Base-by-base conservation (phyloP, 2,888 invertebrate genomes). In the Brenthis ino region DNA sequence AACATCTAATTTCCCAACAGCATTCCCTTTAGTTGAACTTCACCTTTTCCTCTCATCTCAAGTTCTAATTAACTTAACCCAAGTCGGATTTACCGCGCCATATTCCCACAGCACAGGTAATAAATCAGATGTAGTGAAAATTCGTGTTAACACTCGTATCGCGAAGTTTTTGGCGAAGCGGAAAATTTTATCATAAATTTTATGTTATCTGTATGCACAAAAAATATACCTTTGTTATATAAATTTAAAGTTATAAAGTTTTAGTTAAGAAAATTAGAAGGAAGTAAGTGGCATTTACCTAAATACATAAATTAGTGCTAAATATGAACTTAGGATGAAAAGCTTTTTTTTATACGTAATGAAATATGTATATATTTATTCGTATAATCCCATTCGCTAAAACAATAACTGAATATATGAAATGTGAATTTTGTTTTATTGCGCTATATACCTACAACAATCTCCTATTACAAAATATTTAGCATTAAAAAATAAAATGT, bases 41-140 rank as follows among this genome's bases (percentile, higher is more conserved):
- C 56, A 64, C 57, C 57, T 53, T 51, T 51, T 37, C 37, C 53
- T 57, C 57, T 58, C 69, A 67, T 75, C 74, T 77, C 76, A 71
- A 77, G 76, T 80, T 80, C 74, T 80, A 80, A 80, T 80, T 77
- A 79, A 77, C 72, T 78, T 75, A 64, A 72, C 63, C 57, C 68
- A 73, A 74, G 73, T 67, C 67, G 64, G 67, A 58, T 67, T 67
- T 66, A 71, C 68, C 70, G 71, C 68, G n/a, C 33, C 47, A 53
- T 65, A 71, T 69, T 71, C 70, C 74, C 71, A 70, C 56, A 67
- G 73, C 71, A 70, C 58, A 65, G 74, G 73, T 74, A 73, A 78
- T 78, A 79, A 77, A 78, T 78, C 72, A 72, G 64, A 64, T 63
- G 64, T 67, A 71, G 69, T 61, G 67, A 65, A 67, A 65, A 65